A percentile compares a stretch with the other conserved stretches of the same genome.
Evolutionary conservation across 1,140 invertebrate genomes (phyloP).

Genomic region (Whitmania pigra): DNA sequence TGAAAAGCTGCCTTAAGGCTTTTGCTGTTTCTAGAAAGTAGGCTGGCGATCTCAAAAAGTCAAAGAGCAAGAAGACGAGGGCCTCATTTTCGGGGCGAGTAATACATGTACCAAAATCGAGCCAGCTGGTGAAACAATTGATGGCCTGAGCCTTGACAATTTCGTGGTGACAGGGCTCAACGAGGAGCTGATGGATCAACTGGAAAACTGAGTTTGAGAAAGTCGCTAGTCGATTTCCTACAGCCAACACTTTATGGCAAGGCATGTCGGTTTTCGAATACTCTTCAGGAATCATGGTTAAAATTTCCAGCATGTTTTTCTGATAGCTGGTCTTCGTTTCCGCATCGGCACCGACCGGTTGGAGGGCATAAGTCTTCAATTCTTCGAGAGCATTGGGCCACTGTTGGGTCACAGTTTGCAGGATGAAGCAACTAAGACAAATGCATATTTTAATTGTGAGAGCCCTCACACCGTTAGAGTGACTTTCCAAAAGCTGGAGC

Average conservation of each 20-base stretch:
- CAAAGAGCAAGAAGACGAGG: conserved; percentile 41
- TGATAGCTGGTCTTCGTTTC: neutral
- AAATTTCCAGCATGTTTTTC: no score
- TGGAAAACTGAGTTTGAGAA: no score
- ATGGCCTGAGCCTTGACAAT: conserved; percentile 41
- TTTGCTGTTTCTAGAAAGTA: conserved; percentile 53
- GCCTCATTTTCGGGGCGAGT: conserved; percentile 30
- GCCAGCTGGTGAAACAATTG: conserved; percentile 54
- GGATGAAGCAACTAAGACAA: neutral
- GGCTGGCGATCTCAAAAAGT: conserved; percentile 35
- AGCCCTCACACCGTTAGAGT: conserved; percentile 61
- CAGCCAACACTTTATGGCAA: no score
- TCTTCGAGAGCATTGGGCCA: neutral
- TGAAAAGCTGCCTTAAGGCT: conserved; percentile 48
- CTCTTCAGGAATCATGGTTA: no score
- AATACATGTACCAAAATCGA: conserved; percentile 45
- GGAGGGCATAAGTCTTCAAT: neutral
- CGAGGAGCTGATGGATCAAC: conserved; percentile 28
- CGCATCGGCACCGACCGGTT: no score
- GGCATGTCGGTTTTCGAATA: no score
- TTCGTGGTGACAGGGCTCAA: conserved; percentile 28
- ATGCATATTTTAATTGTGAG: conserved; percentile 65
- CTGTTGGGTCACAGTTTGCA: neutral
- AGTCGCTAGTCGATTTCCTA: no score
- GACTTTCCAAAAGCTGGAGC: conserved; percentile 59